These are phyloP conservation scores for Prunella himalayana DNA, from an alignment of 2,113 vertebrate genomes.

Conservation along the genomic window DNA sequence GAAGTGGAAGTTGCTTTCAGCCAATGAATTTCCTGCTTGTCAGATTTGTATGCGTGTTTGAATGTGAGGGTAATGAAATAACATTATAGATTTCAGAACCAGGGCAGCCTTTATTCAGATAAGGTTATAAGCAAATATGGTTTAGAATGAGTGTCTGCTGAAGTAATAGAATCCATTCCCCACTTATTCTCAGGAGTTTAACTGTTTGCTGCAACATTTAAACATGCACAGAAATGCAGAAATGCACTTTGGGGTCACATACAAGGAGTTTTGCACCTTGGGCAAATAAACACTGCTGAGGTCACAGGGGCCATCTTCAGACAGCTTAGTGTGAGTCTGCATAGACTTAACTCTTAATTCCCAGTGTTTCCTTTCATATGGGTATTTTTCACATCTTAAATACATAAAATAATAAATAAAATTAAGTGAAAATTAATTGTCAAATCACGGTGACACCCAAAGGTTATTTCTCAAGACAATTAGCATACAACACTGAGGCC, in stretches of 20 bases:
- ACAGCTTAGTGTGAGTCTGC: background rate
- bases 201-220: conserved; percentile 4
- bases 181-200: background rate
- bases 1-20: conserved; percentile 44
- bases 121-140: conserved; percentile 30
- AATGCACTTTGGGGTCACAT: background rate
- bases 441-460: background rate
- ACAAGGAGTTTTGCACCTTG: background rate
- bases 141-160: conserved; percentile 14
- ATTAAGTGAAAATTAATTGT: background rate
- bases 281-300: background rate
- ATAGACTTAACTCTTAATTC: background rate
- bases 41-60: conserved; percentile 33
- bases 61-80: conserved; percentile 47
- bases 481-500: background rate
- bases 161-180: background rate
- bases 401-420: background rate
- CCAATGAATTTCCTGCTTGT: conserved; percentile 33
- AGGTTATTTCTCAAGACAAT: background rate
- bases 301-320: too few species aligned
- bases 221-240: background rate
- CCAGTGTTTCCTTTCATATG: background rate
- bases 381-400: background rate
- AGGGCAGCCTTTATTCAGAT: conserved; percentile 30
- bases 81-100: conserved; percentile 46